A percentile compares a stretch with the other conserved stretches of the same genome.
These are phyloP conservation scores for Endotricha flammealis DNA, from an alignment of 2,888 invertebrate genomes.

Conservation along the genomic window DNA sequence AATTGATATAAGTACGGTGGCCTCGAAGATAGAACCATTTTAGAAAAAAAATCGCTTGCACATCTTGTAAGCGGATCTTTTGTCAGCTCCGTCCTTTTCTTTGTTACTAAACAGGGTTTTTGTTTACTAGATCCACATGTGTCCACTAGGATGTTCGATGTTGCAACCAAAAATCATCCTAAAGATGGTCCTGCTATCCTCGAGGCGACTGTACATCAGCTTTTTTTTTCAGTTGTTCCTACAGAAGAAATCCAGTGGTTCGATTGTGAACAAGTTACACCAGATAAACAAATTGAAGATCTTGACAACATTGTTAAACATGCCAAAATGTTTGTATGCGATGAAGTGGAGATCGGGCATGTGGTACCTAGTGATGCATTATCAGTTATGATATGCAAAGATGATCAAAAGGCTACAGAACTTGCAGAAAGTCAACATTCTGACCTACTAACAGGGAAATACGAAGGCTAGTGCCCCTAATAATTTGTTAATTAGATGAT, in stretches of 20 bases:
- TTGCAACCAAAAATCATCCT: too few species aligned
- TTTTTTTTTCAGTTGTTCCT: constrained; percentile 16
- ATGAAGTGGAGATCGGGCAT: constrained; percentile 68
- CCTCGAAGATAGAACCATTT: too few species aligned
- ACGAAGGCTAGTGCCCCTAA: constrained; percentile 80
- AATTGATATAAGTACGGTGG: too few species aligned
- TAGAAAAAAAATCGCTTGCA: too few species aligned
- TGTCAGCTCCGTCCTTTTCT: too few species aligned
- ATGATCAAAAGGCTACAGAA: constrained; percentile 57
- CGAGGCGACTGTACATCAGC: too few species aligned
- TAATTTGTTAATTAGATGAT: background rate
- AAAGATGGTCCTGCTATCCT: too few species aligned
- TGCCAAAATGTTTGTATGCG: constrained; percentile 62
- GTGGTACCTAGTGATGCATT: constrained; percentile 54
- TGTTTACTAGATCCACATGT: too few species aligned
- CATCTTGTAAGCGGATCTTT: too few species aligned
- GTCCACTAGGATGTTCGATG: too few species aligned
- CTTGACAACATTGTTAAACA: constrained; percentile 44
- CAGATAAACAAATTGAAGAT: constrained; percentile 38
- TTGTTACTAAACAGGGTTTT: too few species aligned
- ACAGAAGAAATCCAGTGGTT: constrained; percentile 41
- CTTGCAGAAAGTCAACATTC: constrained; percentile 81
- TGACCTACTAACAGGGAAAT: constrained; percentile 85
- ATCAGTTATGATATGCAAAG: constrained; percentile 32
- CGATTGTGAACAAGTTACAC: constrained; percentile 48